Conservation (phyloP, 2,888 invertebrate genomes). For the Sympetrum striolatum region DNA sequence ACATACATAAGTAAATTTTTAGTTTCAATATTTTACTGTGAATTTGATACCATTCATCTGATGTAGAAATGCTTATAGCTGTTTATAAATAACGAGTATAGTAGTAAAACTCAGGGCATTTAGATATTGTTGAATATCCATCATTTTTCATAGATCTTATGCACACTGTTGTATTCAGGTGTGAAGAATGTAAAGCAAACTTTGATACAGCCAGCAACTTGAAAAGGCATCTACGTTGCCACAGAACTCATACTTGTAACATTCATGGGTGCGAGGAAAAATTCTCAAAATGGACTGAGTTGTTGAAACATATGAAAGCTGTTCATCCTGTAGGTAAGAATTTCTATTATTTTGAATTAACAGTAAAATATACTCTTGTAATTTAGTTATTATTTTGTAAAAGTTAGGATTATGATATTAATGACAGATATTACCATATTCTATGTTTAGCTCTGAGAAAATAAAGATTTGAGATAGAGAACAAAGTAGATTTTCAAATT, state of each 20-base stretch:
- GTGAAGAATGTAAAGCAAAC: background rate
- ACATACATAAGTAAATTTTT: background rate
- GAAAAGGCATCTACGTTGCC: background rate
- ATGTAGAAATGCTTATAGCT: background rate
- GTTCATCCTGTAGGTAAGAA: background rate
- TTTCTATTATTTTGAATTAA: background rate
- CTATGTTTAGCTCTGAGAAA: background rate
- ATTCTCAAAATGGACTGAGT: background rate
- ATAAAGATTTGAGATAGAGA: background rate
- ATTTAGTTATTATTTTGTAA: too few species aligned
- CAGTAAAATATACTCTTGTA: too few species aligned
- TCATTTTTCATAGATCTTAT: background rate
- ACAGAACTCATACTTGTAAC: slow-evolving; percentile 2
- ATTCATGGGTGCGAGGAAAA: background rate
- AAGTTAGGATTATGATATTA: background rate
- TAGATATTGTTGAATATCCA: background rate
- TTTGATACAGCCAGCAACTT: background rate
- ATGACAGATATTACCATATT: background rate
- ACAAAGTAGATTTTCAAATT: background rate
- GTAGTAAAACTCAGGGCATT: background rate
- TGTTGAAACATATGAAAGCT: background rate
- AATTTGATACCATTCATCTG: background rate
- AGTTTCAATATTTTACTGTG: background rate
- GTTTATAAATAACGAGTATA: background rate
- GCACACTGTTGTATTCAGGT: background rate